These are phyloP conservation scores for Noctua fimbriata DNA, from an alignment of 2,888 invertebrate species.

Conservation along the genomic window DNA sequence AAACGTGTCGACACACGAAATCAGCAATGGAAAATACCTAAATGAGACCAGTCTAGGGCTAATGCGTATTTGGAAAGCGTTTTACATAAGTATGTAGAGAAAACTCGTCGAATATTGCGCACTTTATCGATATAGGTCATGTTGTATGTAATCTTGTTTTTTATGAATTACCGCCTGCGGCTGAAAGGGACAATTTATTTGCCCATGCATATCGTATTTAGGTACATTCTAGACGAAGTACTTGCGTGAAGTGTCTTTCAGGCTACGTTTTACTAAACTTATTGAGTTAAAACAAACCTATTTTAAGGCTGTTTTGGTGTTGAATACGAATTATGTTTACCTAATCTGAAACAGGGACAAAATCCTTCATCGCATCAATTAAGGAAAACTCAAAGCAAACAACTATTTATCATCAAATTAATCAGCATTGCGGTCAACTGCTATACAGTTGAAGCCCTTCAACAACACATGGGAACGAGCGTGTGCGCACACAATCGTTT, in stretches of 20 bases:
- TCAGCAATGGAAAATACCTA: constrained; percentile 54
- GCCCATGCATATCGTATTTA: background rate
- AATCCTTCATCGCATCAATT: constrained; percentile 79
- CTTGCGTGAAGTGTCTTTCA: no score
- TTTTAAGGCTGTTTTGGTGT: background rate
- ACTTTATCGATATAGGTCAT: constrained; percentile 44
- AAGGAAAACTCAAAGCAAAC: constrained; percentile 82
- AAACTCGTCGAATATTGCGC: constrained; percentile 31
- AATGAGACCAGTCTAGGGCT: constrained; percentile 30
- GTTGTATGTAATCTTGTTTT: constrained; percentile 1
- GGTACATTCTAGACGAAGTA: background rate
- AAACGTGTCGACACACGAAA: constrained; percentile 53
- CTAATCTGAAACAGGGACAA: constrained; percentile 62
- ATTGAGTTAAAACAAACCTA: background rate
- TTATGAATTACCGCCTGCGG: background rate
- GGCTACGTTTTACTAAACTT: constrained; percentile 6
- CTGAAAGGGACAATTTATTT: background rate
- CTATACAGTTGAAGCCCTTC: constrained; percentile 84
- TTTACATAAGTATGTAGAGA: constrained; percentile 27
- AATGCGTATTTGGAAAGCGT: constrained; percentile 26
- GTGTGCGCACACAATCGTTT: constrained; percentile 52
- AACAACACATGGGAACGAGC: constrained; percentile 73
- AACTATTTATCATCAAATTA: constrained; percentile 85
- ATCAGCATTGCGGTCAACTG: constrained; percentile 84
- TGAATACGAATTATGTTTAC: constrained; percentile 17